Evolutionary conservation across 2,888 invertebrate genomes (phyloP).

Genomic region (Conomelus anceps): DNA sequence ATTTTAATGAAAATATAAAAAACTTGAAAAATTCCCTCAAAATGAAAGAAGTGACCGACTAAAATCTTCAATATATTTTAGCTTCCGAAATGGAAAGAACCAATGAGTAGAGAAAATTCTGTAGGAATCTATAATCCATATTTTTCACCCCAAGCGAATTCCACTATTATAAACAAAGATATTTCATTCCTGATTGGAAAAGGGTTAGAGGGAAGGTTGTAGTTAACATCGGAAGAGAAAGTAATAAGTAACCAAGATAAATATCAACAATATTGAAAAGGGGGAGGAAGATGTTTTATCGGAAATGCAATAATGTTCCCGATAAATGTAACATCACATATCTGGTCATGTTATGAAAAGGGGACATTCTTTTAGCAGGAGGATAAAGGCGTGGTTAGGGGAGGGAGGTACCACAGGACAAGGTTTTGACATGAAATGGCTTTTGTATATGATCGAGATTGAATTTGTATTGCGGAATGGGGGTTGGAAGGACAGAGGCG

Average conservation of each 20-base stretch:
- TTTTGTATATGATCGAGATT: background rate
- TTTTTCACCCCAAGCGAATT: background rate
- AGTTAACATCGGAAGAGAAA: background rate
- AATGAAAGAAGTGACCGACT: too few species aligned
- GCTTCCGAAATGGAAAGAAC: background rate
- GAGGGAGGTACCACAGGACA: background rate
- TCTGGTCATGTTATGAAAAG: background rate
- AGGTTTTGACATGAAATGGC: background rate
- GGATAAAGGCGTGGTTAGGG: background rate
- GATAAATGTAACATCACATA: background rate
- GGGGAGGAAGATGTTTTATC: background rate
- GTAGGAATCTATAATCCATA: background rate
- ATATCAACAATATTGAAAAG: background rate
- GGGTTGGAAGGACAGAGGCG: background rate
- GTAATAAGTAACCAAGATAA: background rate
- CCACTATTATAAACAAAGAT: background rate
- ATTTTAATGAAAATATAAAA: too few species aligned
- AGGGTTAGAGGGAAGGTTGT: background rate
- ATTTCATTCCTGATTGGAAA: background rate
- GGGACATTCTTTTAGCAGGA: background rate
- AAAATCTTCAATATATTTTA: background rate
- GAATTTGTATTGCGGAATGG: background rate
- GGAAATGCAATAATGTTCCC: background rate
- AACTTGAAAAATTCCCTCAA: too few species aligned
- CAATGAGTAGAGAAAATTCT: background rate